Evolutionary conservation across 1,140 invertebrate species (phyloP).

Genomic region (Pissodes strobi): DNA sequence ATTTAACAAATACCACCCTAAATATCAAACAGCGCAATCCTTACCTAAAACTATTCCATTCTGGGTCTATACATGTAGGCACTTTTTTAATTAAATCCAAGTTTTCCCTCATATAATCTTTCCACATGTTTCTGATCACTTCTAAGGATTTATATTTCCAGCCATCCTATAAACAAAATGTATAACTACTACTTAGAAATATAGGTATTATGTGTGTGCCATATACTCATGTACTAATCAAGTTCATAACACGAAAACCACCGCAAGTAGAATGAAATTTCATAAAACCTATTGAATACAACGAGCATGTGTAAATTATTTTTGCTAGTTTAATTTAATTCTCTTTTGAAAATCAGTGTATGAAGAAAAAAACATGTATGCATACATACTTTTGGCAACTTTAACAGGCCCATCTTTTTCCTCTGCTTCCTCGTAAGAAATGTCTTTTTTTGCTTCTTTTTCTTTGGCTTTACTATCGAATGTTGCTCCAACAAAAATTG

Average conservation of each 20-base stretch:
- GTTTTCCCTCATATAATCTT: constrained; percentile 47
- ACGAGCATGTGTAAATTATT: not conserved
- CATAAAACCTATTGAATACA: not conserved
- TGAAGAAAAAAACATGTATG: too few species aligned
- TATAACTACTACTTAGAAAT: too few species aligned
- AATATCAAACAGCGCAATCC: too few species aligned
- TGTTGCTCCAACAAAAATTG: constrained; percentile 40
- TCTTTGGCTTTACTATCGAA: constrained; percentile 24
- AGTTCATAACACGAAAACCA: too few species aligned
- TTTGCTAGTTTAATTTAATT: not conserved
- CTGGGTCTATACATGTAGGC: constrained; percentile 39
- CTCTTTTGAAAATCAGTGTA: not conserved
- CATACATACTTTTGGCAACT: constrained; percentile 41
- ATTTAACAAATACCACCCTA: too few species aligned
- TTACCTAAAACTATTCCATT: constrained; percentile 41
- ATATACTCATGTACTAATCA: too few species aligned
- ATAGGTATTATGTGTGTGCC: too few species aligned
- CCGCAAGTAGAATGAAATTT: not conserved
- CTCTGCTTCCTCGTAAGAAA: constrained; percentile 46
- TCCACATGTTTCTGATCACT: constrained; percentile 45
- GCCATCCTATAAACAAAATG: constrained; percentile 28
- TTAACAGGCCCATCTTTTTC: constrained; percentile 43
- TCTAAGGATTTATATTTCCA: constrained; percentile 46
- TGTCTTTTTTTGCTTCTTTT: constrained; percentile 38
- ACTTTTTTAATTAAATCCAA: constrained; percentile 36